These are phyloP conservation scores for Adelphocoris suturalis DNA, from an alignment of 2,888 invertebrate genomes.

Conservation along the genomic window DNA sequence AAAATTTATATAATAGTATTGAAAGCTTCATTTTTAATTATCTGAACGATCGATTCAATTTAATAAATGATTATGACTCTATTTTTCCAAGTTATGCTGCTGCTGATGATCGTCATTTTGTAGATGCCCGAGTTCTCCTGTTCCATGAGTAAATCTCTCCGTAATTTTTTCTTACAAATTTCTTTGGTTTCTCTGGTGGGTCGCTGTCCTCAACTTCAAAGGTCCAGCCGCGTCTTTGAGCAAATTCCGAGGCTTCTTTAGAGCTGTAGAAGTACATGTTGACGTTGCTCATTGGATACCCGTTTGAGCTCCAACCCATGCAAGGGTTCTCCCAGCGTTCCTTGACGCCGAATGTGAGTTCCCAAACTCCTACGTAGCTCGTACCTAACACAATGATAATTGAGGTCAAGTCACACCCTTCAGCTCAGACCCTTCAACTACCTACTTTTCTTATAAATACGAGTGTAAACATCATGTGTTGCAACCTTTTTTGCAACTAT, in stretches of 20 bases:
- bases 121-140: conserved; percentile 93
- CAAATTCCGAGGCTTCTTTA: conserved; percentile 93
- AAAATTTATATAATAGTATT: too few species aligned
- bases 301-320: conserved; percentile 98
- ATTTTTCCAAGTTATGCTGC: background rate
- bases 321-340: conserved; percentile 99
- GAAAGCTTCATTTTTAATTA: too few species aligned
- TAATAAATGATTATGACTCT: too few species aligned
- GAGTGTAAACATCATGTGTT: too few species aligned
- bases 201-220: conserved; percentile 91
- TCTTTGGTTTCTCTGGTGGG: conserved; percentile 82
- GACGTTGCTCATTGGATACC: conserved; percentile 96
- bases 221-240: conserved; percentile 96
- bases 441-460: background rate
- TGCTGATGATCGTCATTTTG: conserved; percentile 84
- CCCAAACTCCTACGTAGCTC: conserved; percentile 91
- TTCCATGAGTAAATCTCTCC: conserved; percentile 97
- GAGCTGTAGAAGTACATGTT: conserved; percentile 87
- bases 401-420: too few species aligned
- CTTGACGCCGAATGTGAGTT: conserved; percentile 95
- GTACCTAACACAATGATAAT: conserved; percentile 81
- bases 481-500: too few species aligned
- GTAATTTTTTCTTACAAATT: conserved; percentile 91
- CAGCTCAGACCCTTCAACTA: too few species aligned
- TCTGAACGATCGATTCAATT: too few species aligned